Conservation (phyloP, 2,888 invertebrate species). For the Mechanitis messenoides region DNA sequence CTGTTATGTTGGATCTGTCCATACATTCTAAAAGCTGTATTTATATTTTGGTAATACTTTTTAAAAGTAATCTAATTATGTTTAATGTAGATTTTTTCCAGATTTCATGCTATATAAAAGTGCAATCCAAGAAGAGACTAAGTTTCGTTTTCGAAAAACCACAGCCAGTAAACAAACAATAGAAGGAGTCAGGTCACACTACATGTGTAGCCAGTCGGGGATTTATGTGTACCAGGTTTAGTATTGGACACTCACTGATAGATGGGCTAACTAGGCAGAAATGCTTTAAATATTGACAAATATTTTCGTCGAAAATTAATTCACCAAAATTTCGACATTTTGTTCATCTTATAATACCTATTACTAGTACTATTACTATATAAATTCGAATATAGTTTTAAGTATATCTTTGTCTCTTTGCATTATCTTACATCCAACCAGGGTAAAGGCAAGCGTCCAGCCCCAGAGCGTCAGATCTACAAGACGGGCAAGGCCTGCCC, state of each 20-base stretch:
- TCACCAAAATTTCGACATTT: no score
- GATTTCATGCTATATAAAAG: slow-evolving; percentile 68
- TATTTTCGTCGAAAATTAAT: no score
- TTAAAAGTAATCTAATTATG: no score
- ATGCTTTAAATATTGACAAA: no score
- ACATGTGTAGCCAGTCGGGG: slow-evolving; percentile 70
- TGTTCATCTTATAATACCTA: no score
- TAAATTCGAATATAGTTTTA: no score
- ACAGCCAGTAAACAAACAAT: slow-evolving; percentile 70
- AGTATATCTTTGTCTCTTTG: no score
- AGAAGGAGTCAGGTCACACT: slow-evolving; percentile 65
- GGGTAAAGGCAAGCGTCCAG: slow-evolving; percentile 68
- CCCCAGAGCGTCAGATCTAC: slow-evolving; percentile 67
- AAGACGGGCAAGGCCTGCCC: slow-evolving; percentile 71
- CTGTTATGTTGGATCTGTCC: no score
- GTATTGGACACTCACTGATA: background rate
- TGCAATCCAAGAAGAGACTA: slow-evolving; percentile 64
- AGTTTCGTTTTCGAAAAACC: slow-evolving; percentile 63
- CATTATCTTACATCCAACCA: slow-evolving; percentile 25
- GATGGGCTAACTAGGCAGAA: background rate
- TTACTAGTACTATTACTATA: no score
- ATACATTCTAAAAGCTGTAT: no score
- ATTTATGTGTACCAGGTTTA: slow-evolving; percentile 65
- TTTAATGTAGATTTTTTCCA: slow-evolving; percentile 22
- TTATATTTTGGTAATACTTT: no score